Percentiles rank a stretch among this genome's conserved stretches.
These are phyloP conservation scores for Ethmia dodecea DNA, from an alignment of 2,888 invertebrate species.

Conservation along the genomic window DNA sequence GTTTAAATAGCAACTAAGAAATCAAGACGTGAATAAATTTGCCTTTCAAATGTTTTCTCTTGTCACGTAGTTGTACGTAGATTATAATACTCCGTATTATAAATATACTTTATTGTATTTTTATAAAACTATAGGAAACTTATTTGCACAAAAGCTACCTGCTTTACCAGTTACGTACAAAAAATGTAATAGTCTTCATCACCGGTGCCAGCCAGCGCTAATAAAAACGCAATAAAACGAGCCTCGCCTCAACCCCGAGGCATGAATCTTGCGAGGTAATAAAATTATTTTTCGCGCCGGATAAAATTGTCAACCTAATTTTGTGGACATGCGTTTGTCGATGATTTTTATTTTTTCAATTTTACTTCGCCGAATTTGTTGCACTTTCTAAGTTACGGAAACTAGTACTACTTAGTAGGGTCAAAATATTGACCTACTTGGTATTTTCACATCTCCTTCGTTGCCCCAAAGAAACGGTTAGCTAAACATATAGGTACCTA, in stretches of 20 bases:
- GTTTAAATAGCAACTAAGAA: too few relatives aligned
- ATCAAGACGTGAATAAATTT: too few relatives aligned
- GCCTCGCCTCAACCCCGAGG: slow-evolving; percentile 29
- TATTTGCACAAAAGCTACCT: slow-evolving; percentile 39
- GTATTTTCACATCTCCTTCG: too few relatives aligned
- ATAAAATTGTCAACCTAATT: slow-evolving; percentile 37
- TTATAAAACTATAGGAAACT: slow-evolving; percentile 26
- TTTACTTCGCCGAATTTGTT: background rate
- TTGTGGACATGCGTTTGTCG: slow-evolving; percentile 1
- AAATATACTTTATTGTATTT: too few relatives aligned
- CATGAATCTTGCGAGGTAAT: slow-evolving; percentile 60
- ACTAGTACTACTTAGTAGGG: too few relatives aligned
- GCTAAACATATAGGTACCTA: too few relatives aligned
- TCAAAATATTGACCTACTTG: too few relatives aligned
- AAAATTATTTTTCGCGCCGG: slow-evolving; percentile 62
- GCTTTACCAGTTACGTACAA: slow-evolving; percentile 46
- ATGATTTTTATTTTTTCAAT: background rate
- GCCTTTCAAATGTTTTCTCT: too few relatives aligned
- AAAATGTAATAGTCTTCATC: slow-evolving; percentile 52
- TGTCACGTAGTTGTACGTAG: too few relatives aligned
- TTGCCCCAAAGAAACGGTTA: too few relatives aligned
- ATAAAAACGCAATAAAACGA: slow-evolving; percentile 67
- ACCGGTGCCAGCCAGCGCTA: slow-evolving; percentile 32
- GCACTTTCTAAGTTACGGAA: too few relatives aligned
- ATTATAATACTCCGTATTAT: too few relatives aligned